Percentiles rank a stretch among this genome's conserved stretches.
These are phyloP conservation scores for Cydia splendana DNA, from an alignment of 1,140 invertebrate species.

Conservation along the genomic window DNA sequence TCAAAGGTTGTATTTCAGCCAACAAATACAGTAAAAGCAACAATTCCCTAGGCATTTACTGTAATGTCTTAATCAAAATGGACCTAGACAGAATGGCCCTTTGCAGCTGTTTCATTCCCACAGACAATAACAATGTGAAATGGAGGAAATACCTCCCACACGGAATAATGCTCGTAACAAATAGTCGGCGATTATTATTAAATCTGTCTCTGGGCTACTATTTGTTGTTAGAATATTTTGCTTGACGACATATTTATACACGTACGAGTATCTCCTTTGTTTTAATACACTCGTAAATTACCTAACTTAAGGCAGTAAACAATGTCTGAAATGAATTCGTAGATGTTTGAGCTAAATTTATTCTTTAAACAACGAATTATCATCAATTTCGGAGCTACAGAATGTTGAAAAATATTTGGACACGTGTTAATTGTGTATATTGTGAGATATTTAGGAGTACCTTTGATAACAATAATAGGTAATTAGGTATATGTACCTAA, in stretches of 20 bases:
- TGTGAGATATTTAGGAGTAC: too few relatives aligned
- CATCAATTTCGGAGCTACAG: too few relatives aligned
- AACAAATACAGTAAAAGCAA: background rate
- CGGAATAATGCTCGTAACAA: slow-evolving; percentile 16
- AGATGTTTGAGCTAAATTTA: too few relatives aligned
- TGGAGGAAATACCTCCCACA: slow-evolving; percentile 19
- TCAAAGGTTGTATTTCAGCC: background rate
- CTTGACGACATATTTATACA: background rate
- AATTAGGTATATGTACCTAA: too few relatives aligned
- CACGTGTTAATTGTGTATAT: too few relatives aligned
- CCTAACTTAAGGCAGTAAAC: background rate
- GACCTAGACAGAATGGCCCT: slow-evolving; percentile 10
- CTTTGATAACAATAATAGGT: too few relatives aligned
- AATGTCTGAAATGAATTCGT: too few relatives aligned
- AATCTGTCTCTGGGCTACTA: slow-evolving; percentile 20
- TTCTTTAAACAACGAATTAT: too few relatives aligned
- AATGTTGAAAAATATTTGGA: too few relatives aligned
- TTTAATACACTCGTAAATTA: background rate
- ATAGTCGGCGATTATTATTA: slow-evolving; percentile 5
- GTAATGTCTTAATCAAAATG: slow-evolving; percentile 2
- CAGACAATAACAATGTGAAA: slow-evolving; percentile 9
- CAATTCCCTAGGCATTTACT: background rate
- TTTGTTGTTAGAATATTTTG: background rate
- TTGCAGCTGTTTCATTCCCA: slow-evolving; percentile 13
- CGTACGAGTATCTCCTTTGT: background rate